These are phyloP conservation scores for Drosophila borborema DNA, from an alignment of 2,888 invertebrate genomes.

Conservation along the genomic window DNA sequence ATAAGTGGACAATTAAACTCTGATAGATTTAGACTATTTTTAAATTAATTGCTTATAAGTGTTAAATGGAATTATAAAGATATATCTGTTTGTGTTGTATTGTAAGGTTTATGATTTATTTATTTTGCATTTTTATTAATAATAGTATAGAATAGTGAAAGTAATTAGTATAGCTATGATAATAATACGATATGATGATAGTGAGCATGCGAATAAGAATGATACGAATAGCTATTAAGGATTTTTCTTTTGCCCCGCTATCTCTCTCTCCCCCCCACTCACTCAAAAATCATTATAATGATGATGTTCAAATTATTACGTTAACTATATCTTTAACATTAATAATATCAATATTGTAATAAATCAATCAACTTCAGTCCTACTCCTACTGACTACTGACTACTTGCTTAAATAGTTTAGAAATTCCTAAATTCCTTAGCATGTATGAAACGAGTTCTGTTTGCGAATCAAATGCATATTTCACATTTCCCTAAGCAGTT, in stretches of 20 bases:
- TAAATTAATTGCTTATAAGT: neutral
- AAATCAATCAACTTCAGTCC: neutral
- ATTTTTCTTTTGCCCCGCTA: too few species aligned
- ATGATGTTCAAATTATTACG: too few species aligned
- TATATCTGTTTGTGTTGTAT: neutral
- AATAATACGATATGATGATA: neutral
- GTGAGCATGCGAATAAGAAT: too few species aligned
- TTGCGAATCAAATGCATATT: constrained; percentile 5
- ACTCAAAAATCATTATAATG: neutral
- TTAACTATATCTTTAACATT: neutral
- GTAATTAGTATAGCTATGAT: neutral
- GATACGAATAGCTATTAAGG: too few species aligned
- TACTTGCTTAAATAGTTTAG: neutral
- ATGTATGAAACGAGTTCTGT: neutral
- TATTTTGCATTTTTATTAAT: neutral
- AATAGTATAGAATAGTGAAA: neutral
- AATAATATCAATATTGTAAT: neutral
- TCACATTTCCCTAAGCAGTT: neutral
- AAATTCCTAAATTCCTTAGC: neutral
- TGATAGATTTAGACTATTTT: neutral
- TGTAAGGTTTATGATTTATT: neutral
- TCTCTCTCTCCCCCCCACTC: neutral
- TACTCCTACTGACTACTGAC: neutral
- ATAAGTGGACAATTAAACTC: neutral
- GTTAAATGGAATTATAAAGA: neutral